These are phyloP conservation scores for Drosophila suboccidentalis DNA, from an alignment of 2,888 invertebrate species.

Conservation along the genomic window DNA sequence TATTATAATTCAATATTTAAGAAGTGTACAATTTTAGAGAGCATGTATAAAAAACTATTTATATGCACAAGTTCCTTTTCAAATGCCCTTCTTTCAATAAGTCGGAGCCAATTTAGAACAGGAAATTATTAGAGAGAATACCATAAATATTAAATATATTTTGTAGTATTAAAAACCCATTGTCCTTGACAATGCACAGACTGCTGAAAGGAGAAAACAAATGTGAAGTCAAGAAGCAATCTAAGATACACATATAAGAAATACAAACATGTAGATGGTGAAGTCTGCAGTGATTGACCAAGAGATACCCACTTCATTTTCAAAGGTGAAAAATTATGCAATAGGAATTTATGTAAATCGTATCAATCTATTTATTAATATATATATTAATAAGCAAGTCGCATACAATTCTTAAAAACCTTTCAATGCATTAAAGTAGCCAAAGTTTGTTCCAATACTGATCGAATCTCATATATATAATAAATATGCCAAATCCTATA, in stretches of 20 bases:
- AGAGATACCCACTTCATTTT: background rate
- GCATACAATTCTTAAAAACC: too few relatives aligned
- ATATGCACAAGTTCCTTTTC: background rate
- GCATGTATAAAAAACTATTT: too few relatives aligned
- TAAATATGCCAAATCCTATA: background rate
- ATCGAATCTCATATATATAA: too few relatives aligned
- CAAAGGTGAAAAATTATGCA: background rate
- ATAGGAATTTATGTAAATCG: background rate
- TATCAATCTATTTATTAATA: too few relatives aligned
- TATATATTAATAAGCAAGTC: too few relatives aligned
- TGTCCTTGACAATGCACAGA: background rate
- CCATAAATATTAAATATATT: conserved; percentile 12
- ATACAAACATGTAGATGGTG: background rate
- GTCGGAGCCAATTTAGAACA: background rate
- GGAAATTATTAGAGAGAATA: background rate
- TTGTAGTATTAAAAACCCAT: background rate
- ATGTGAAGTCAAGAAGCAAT: conserved; percentile 42
- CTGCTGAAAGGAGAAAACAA: background rate
- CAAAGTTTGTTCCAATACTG: too few relatives aligned
- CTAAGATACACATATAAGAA: conserved; percentile 5
- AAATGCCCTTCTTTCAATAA: conserved; percentile 1
- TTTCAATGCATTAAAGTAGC: too few relatives aligned
- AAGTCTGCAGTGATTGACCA: background rate
- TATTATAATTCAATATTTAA: too few relatives aligned
- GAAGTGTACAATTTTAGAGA: too few relatives aligned